Evolutionary conservation across 2,113 vertebrate genomes (phyloP), one percentile per base, ranked within the genome.

Genomic region (Irena cyanogastra): DNA sequence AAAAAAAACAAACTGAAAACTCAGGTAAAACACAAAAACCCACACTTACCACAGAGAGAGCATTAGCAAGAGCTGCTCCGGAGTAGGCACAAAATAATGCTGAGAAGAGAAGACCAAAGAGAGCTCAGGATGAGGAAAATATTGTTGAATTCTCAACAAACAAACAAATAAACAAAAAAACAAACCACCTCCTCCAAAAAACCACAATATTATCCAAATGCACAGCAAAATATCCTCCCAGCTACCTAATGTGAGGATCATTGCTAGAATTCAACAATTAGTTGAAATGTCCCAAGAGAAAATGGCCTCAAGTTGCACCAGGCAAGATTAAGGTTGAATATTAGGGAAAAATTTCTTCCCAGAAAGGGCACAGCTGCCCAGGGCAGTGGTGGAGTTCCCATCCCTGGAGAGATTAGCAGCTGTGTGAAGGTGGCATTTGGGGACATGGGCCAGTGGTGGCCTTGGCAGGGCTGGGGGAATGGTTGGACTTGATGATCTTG

Each of bases 1-100:
- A 87, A 13, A 6, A 81, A 64, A 41, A 15, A 7, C 80, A 10
- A 5, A 84, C 21, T 5, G 16, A 17, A 1, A 0, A 1, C 23
- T 1, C 12, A 37, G 2, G 4, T 7, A 33, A 69, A 54, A 28
- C 14, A 27, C 18, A 56, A 33, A 24, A 0, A 2, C 4, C 4
- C 26, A 45, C 42, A 97, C 98, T 98, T 97, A 99, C 99, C 92
- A 95, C 97, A 19, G 99, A 98, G 70, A 99, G 97, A 17, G 98
- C 78, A 78, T 99, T 99, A 59, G 97, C 93, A 56, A 99, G 98
- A 52, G 98, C 98, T 33, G 98, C 98, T 87, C 99, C 98, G 0
- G 99, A 97, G 94, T 99, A 99, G 65, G 98, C 99, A 53, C 99
- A 98, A 92, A 99, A 99, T 82, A 98, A 86, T 7, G 98, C 98